phyloP scores from a whole-genome alignment of 2,113 vertebrate genomes.

The Antechinus stuartii region DNA sequence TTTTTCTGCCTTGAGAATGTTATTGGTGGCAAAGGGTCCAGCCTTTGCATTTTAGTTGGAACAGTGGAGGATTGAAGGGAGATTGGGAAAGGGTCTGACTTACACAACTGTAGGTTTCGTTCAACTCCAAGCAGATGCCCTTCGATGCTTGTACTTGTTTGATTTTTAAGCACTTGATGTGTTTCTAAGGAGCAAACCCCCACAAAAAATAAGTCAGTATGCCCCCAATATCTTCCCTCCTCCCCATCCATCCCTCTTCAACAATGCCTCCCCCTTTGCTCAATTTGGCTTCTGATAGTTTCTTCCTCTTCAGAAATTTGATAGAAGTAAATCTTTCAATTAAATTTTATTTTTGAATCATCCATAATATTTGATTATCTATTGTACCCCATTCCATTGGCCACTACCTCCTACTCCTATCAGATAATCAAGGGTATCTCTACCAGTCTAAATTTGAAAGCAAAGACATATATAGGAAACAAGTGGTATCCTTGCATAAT shows the following conservation, averaged over 20 bases:
- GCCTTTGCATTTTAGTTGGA: not conserved
- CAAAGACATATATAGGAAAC: constrained; percentile 6
- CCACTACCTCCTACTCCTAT: not conserved
- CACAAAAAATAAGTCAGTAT: not conserved
- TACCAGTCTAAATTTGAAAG: constrained; percentile 4
- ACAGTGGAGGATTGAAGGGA: accelerated
- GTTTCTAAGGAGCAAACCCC: constrained; percentile 68
- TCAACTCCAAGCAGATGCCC: constrained; percentile 82
- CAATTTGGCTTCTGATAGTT: constrained; percentile 2
- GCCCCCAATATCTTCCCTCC: not conserved
- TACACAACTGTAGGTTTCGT: constrained; percentile 79
- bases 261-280: not conserved
- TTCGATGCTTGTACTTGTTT: constrained; percentile 59
- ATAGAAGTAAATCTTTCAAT: constrained; percentile 20
- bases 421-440: constrained; percentile 5
- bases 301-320: constrained; percentile 17
- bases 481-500: not conserved
- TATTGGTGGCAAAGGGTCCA: not conserved
- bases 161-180: constrained; percentile 71
- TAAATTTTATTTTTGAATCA: not conserved
- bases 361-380: constrained; percentile 4
- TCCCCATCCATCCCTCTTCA: not conserved
- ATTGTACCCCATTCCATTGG: not conserved
- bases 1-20: not conserved
- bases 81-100: constrained; percentile 67